Evolutionary conservation across 2,113 vertebrate genomes (phyloP), one percentile per base, ranked within the genome.

Genomic region (Phyllostomus hastatus): DNA sequence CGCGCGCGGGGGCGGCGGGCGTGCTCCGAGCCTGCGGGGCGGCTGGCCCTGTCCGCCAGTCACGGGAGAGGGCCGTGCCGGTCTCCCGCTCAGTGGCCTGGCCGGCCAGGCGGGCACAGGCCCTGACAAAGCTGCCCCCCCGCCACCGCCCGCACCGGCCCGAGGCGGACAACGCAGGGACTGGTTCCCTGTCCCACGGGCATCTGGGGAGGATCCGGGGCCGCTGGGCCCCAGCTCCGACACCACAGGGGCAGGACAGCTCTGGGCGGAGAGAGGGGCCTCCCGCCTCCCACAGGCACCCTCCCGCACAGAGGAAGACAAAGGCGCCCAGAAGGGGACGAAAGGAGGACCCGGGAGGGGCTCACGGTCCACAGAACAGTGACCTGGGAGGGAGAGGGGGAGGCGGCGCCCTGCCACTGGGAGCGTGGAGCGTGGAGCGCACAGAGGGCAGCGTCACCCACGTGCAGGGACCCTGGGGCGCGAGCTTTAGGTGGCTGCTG

Each of bases 211-310:
- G 35, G 41, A 38, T 73, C 46, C 43, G 12, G 5, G 54, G 14
- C 2, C 0, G 57, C 57, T 50, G 57, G 43, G 31, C 72, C 43
- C 59, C 43, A 10, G 73, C 43, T 28, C 57, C 2, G 41, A 64
- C 2, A 7, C 50, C 12, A 0, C 2, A 33, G 6, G 41, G 43
- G 38, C 0, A 1, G 43, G 70, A 7, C 33, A 8, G 31, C 17
- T 78, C 57, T 11, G 10, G 57, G 15, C 2, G 16, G 5, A n/a
- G 24, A 43, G 28, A 88, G 38, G 52, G 26, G 19, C 38, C 48
- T 16, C 35, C 26, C 38, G 5, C 26, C 85, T 73, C 84, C 67
- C 7, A 10, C 4, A 19, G 20, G 4, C 67, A 38, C n/a, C 38
- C 33, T 70, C 48, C 24, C 1, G 3, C 33, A 9, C 46, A 69